Conservation (phyloP, 2,888 invertebrate species). For the Oscheius sp. region DNA sequence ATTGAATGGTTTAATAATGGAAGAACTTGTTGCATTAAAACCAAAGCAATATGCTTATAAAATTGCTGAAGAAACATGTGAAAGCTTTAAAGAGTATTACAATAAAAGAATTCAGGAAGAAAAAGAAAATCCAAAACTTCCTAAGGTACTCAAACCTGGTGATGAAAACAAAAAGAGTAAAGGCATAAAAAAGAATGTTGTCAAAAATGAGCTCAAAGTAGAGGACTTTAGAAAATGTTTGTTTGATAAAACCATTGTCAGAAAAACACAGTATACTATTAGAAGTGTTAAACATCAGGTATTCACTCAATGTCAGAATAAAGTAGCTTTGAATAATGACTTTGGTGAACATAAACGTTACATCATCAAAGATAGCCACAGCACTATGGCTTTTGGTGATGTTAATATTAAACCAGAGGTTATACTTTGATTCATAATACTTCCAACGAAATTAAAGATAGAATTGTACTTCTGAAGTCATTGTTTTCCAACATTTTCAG, state of each 20-base stretch:
- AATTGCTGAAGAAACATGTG: too few species aligned
- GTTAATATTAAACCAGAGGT: constrained; percentile 34
- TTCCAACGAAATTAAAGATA: too few species aligned
- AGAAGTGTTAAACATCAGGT: constrained; percentile 41
- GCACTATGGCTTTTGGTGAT: too few species aligned
- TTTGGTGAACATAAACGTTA: constrained; percentile 23
- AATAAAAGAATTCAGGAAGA: too few species aligned
- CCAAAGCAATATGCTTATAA: constrained; percentile 55
- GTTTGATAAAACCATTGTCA: constrained; percentile 40
- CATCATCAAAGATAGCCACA: constrained; percentile 32
- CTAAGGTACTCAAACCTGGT: too few species aligned
- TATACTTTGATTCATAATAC: too few species aligned
- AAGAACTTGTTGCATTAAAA: constrained; percentile 64
- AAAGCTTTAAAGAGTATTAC: too few species aligned
- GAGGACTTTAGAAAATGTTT: constrained; percentile 38
- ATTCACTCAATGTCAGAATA: constrained; percentile 41
- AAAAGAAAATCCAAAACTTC: too few species aligned
- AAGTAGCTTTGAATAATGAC: constrained; percentile 44
- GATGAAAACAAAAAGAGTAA: constrained; percentile 42
- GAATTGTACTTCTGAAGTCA: constrained; percentile 10
- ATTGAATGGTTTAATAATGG: too few species aligned
- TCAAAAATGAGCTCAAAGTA: constrained; percentile 39
- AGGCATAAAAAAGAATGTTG: constrained; percentile 41
- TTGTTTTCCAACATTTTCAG: constrained; percentile 44
- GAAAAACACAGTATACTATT: constrained; percentile 42